A percentile compares a stretch with the other conserved stretches of the same genome.
Evolutionary conservation across 2,113 vertebrate species (phyloP).

Genomic region (Gymnocephalus cernua): DNA sequence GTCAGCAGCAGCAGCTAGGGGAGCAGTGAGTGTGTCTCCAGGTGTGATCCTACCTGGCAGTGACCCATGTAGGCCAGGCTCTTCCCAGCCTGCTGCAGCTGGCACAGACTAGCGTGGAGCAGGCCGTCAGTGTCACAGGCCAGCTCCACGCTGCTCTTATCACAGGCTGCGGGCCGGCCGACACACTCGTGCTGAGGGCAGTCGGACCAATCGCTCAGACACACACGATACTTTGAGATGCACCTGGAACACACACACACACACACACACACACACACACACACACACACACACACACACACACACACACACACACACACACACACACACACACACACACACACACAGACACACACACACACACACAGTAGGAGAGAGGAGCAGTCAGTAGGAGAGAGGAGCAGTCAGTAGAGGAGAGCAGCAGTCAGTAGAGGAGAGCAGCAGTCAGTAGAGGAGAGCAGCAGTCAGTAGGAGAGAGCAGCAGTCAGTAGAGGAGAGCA

Average conservation of each 20-base stretch:
- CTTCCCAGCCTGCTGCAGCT: conserved; percentile 92
- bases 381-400: no score
- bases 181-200: conserved; percentile 93
- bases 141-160: conserved; percentile 88
- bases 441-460: no score
- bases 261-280: not conserved
- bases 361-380: no score
- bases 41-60: conserved; percentile 89
- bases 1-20: no score
- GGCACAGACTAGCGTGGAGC: conserved; percentile 90
- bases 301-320: not conserved
- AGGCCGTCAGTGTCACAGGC: conserved; percentile 92
- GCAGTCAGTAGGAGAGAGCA: no score
- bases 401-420: no score
- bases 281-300: not conserved
- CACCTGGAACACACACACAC: conserved; percentile 84
- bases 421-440: no score
- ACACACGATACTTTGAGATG: conserved; percentile 90
- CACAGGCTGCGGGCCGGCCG: conserved; percentile 87
- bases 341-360: no score
- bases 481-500: no score
- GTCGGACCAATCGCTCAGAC: conserved; percentile 90
- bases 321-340: no score
- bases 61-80: conserved; percentile 92
- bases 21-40: no score